Evolutionary conservation across 1,140 invertebrate genomes (phyloP).

Genomic region (Solen grandis): DNA sequence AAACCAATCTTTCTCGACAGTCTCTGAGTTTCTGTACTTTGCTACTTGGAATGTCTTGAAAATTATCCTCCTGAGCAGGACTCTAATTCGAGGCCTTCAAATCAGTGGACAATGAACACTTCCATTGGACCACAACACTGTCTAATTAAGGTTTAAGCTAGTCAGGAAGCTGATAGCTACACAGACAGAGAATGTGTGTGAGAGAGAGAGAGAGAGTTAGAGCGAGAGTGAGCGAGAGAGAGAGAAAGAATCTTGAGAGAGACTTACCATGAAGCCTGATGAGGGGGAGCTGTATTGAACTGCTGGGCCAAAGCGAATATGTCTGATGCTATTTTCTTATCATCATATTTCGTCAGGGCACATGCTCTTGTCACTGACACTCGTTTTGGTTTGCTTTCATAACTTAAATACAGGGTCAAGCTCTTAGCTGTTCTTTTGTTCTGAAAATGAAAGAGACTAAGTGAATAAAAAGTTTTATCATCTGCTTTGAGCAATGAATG

Average conservation of each 20-base stretch:
- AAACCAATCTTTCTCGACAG: no score
- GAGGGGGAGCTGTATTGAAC: constrained; percentile 84
- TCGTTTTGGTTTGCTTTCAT: constrained; percentile 63
- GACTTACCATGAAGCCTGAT: constrained; percentile 84
- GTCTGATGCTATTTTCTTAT: constrained; percentile 83
- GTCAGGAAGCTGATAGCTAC: not conserved
- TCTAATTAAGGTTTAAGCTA: not conserved
- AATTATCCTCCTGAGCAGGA: no score
- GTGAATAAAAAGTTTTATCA: no score
- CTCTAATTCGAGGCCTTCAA: no score
- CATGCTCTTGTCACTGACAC: constrained; percentile 75
- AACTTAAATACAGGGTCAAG: constrained; percentile 76
- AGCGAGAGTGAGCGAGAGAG: no score
- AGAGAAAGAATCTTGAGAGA: no score
- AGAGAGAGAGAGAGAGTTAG: no score
- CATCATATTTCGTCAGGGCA: constrained; percentile 76
- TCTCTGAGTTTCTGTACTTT: no score
- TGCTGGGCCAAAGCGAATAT: constrained; percentile 84
- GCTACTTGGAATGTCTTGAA: no score
- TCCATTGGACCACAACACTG: constrained; percentile 30
- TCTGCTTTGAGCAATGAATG: no score
- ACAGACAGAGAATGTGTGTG: constrained; percentile 69
- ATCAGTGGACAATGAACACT: constrained; percentile 20
- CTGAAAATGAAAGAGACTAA: no score
- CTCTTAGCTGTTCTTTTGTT: constrained; percentile 79